Evolutionary conservation across 2,113 vertebrate species (phyloP).

Genomic region (Oophaga pumilio): DNA sequence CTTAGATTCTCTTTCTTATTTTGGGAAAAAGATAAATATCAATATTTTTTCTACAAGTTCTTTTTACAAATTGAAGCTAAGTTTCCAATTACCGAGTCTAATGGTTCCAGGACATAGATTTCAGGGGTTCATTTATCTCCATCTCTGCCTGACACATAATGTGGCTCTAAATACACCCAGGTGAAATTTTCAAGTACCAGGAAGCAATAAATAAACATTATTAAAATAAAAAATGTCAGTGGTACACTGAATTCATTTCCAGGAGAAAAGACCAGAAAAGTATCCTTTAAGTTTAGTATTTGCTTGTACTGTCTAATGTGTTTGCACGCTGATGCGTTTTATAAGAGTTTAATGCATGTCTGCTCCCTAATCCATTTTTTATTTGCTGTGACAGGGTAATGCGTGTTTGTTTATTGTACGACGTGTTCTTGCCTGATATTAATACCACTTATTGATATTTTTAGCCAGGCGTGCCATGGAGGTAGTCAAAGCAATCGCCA

Average conservation of each 20-base stretch:
- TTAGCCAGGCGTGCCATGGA: neutral
- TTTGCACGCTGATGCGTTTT: neutral
- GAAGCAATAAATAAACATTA: neutral
- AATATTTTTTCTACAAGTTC: neutral
- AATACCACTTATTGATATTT: conserved; percentile 13
- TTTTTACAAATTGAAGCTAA: neutral
- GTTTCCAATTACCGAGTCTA: neutral
- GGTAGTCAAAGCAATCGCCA: neutral
- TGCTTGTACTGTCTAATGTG: neutral
- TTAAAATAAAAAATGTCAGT: neutral
- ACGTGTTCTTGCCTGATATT: neutral
- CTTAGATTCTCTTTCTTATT: too few species aligned
- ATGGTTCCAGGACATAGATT: neutral
- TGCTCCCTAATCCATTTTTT: neutral
- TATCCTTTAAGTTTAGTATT: neutral
- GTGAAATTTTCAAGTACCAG: neutral
- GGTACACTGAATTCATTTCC: neutral
- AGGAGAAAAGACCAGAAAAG: neutral
- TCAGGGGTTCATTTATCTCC: neutral
- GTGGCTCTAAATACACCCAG: neutral
- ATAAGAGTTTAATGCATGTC: conserved; percentile 13
- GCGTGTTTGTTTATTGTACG: neutral
- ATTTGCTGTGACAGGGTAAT: conserved; percentile 1
- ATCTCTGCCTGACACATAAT: neutral
- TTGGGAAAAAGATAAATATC: too few species aligned